Evolutionary conservation across 1,140 invertebrate species (phyloP), one percentile per base, ranked within the genome.

Genomic region (Asbolus verrucosus): DNA sequence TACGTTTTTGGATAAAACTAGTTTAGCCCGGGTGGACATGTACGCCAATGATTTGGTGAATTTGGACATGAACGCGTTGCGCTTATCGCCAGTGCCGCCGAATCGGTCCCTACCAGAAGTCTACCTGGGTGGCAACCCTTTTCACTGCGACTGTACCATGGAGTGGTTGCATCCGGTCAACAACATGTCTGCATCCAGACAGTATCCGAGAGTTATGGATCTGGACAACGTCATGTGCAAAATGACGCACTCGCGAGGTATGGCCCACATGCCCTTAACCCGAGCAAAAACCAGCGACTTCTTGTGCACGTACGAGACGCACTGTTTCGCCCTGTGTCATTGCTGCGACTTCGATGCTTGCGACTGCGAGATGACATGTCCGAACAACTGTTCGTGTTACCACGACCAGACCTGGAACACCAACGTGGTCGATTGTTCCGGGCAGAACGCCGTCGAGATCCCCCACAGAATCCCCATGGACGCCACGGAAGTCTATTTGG

Each of bases 311-410:
- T 97, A 97, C 83, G 91, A 93, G 75, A 93, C 92, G 27, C 95
- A 97, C 82, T 97, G 95, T 83, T 96, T 96, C 82, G 91, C 94
- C 11, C 83, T 96, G 41, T 97, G 95, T 79, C 93, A 95, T 76
- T 97, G 95, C 82, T 97, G 95, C 79, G 94, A 97, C 75, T 96
- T 95, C 79, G 94, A 96, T 79, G 94, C 94, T 43, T 97, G 95
- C 81, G 95, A 97, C 81, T 97, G 95, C 82, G 93, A 96, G 83
- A 96, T 96, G 94, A 95, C 91, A 1, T 97, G 94, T 77, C 95
- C 95, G 1, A 87, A 88, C 70, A 94, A 95, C 78, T 97, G 94
- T 83, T 92, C 92, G 67, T 97, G 94, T 79, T 96, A 95, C 81
- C 92, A 95, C 82, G 94, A 96, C 77, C 91, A 94, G 79, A 92